Evolutionary conservation across 53 echinoderm and acorn worm genomes (phyloP), one percentile per base, ranked within the genome.

Genomic region (Luidia sarsii): DNA sequence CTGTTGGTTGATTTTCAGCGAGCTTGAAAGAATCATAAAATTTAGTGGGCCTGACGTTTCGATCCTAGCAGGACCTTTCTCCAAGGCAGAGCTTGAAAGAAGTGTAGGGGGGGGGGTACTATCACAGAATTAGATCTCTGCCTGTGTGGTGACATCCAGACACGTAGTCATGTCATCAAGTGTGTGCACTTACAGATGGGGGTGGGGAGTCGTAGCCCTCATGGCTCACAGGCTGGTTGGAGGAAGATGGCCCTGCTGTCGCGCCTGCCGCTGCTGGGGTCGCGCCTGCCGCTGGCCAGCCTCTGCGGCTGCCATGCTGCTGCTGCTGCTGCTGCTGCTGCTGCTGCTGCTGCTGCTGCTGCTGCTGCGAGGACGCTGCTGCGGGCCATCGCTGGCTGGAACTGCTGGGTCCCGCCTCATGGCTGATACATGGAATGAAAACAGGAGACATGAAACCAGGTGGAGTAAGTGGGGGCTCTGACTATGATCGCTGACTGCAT

Each of bases 191-290:
- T 86, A 86, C 87, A 23, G 87, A 80, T 34, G 87, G 87, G 57
- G 87, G 87, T 8, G 80, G 87, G 21, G 87, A 80, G 24, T 86
- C 87, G 41, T 68, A 80, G 24, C 87, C 80, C 3, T 65, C 82
- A 1, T 28, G 60, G 48, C 59, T 34, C 34, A 37, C 30, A 3
- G 71, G 70, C 71, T 59, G 71, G 38, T 83, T 57, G 70, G 64
- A 60, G 14, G 71, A 77, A 7, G 70, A 20, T 18, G 70, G 35
- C 0, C 25, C 36, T 15, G 33, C 49, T 21, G 50, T 34, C 16
- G 7, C 51, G 19, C 28, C 29, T 11, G 28, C 25, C 25, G 39
- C 32, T 22, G 41, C 43, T 41, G 41, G 25, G 20, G 68, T 16
- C 48, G 68, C 21, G 68, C n/a, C 46, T 39, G 41, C 16, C 28